Evolutionary conservation across 2,888 invertebrate genomes (phyloP).

Genomic region (Homarus gammarus): DNA sequence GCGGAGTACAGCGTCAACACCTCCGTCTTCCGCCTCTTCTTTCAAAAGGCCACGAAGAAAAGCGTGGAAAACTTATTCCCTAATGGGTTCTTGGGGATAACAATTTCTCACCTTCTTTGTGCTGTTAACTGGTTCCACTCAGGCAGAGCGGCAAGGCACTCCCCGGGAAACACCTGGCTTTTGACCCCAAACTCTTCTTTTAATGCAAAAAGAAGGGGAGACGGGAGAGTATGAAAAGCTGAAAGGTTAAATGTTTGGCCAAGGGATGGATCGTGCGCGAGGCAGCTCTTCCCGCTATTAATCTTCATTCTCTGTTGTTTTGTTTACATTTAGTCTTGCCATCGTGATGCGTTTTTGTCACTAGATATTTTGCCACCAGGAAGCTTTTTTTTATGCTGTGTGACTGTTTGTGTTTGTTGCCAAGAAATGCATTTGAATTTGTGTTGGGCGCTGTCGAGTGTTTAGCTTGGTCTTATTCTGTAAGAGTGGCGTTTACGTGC

Average conservation of each 20-base stretch:
- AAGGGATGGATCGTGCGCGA: not conserved
- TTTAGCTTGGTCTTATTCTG: no score
- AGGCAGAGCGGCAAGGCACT: not conserved
- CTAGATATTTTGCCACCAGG: not conserved
- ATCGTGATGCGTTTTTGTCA: not conserved
- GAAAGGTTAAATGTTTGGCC: slow-evolving; percentile 10
- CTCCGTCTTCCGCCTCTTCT: not conserved
- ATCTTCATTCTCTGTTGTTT: not conserved
- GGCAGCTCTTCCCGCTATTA: not conserved
- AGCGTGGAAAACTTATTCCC: not conserved
- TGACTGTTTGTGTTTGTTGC: no score
- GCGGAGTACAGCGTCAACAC: not conserved
- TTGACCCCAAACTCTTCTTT: not conserved
- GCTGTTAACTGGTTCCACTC: slow-evolving; percentile 10
- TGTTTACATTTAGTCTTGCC: not conserved
- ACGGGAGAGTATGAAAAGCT: not conserved
- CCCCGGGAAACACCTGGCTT: slow-evolving; percentile 6
- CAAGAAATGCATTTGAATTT: no score
- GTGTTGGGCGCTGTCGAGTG: no score
- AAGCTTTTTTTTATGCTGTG: no score
- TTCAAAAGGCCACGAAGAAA: not conserved
- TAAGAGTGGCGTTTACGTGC: no score
- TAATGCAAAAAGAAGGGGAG: not conserved
- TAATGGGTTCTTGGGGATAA: slow-evolving; percentile 9
- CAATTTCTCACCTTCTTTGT: slow-evolving; percentile 10